phyloP scores from a whole-genome alignment of 1,140 invertebrate genomes.

The Drosophila burlai region DNA sequence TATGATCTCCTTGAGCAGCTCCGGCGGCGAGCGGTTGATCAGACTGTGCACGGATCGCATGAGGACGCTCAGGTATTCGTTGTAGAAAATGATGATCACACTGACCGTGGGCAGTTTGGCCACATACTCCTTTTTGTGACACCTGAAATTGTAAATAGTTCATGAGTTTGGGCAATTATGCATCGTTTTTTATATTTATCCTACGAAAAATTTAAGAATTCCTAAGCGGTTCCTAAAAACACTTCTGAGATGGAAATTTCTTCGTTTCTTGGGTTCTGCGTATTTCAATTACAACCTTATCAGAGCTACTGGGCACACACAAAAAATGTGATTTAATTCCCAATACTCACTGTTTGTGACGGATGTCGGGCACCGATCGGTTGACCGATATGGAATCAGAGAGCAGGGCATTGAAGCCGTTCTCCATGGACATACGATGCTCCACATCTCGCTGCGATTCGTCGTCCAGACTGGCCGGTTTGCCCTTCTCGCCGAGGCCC shows the following conservation, averaged over 20 bases:
- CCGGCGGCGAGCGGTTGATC: constrained; percentile 92
- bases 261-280: neutral
- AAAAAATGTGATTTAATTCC: neutral
- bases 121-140: constrained; percentile 91
- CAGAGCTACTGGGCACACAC: neutral
- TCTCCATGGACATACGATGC: constrained; percentile 66
- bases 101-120: constrained; percentile 92
- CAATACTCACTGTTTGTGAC: constrained; percentile 89
- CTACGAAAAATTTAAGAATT: neutral
- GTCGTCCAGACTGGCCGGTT: constrained; percentile 89
- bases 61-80: constrained; percentile 96
- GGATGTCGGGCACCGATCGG: constrained; percentile 92
- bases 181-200: neutral
- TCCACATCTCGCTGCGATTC: constrained; percentile 89
- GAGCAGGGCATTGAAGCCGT: constrained; percentile 95
- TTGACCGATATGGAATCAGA: constrained; percentile 96
- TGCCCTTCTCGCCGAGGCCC: constrained; percentile 92
- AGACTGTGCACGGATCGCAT: constrained; percentile 94
- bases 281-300: constrained; percentile 1
- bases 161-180: neutral
- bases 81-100: constrained; percentile 97
- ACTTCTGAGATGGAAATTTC: neutral
- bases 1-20: constrained; percentile 95
- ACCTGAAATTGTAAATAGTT: constrained; percentile 85
- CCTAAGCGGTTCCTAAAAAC: neutral